Base-by-base conservation (phyloP, 2,888 invertebrate genomes). In the Trichacis sp. region DNA sequence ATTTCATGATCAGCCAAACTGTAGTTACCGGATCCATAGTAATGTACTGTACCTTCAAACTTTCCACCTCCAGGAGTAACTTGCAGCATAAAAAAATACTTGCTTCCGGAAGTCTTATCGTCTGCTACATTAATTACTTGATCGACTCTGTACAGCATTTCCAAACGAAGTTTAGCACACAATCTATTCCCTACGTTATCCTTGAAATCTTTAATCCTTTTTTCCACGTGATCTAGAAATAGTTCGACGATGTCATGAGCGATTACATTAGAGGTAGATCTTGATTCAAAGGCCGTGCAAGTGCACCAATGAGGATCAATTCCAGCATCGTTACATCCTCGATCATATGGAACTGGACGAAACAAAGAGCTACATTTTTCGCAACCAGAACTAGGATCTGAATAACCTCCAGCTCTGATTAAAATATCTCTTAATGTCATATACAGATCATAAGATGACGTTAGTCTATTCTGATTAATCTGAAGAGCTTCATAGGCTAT, bases 261-360 rank as follows among this genome's bases (percentile, higher is more conserved):
- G 19, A 88, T 85, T 38, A 83, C 76, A 49, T 88, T 87, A 46
- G 85, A 80, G 5, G 76, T 73, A 62, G 86, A 82, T 59, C 86
- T 78, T 12, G 86, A 77, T 67, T 87, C 85, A 73, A 90, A 88
- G 18, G 88, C 88, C 54, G 89, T 87, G 75, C 93, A 94, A 56
- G 91, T 90, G 78, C 93, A 93, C 93, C 93, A 93, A 76, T 93
- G 92, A 38, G 89, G 87, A 6, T 87, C 86, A 52, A 94, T 89
- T 0, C 88, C 88, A 4, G 89, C 90, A 55, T 93, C 90, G 33
- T 85, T 84, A 75, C 94, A 94, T 1, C 90, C 89, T 18, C 94
- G 87, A 63, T 88, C 88, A 30, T 80, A 80, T 11, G 87, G 87
- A 1, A 91, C 86, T 20, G 87, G 85, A 36, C 85, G 79, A 52